These are phyloP conservation scores for Rhagonycha lutea DNA, from an alignment of 2,888 invertebrate species.

Conservation along the genomic window DNA sequence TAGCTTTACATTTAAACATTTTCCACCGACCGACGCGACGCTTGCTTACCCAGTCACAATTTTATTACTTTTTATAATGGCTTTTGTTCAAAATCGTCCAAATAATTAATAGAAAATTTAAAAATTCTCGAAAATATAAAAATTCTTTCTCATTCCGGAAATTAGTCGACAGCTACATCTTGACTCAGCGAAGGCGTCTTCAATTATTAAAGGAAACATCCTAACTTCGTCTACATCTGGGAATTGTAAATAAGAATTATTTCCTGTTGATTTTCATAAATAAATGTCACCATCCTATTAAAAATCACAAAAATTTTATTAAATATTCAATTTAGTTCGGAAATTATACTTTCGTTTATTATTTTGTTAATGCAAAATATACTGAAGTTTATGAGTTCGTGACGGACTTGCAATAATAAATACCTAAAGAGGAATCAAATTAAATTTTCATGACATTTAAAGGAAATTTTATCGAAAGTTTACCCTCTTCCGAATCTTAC, in stretches of 20 bases:
- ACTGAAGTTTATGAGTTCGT: neutral
- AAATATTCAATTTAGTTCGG: neutral
- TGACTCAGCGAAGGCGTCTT: constrained; percentile 34
- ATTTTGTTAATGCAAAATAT: neutral
- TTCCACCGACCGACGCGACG: neutral
- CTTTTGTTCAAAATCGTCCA: neutral
- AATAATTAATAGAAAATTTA: constrained; percentile 26
- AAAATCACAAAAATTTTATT: constrained; percentile 1
- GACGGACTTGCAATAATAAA: neutral
- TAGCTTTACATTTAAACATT: neutral
- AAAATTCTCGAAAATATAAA: constrained; percentile 35
- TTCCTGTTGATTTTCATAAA: constrained; percentile 40
- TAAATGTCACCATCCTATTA: constrained; percentile 20
- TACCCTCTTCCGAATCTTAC: neutral
- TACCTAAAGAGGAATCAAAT: neutral
- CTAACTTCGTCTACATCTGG: constrained; percentile 33
- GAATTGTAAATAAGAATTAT: constrained; percentile 44
- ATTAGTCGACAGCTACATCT: constrained; percentile 35
- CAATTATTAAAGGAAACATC: constrained; percentile 36
- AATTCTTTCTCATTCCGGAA: constrained; percentile 38
- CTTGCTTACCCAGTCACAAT: neutral
- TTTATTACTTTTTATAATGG: neutral
- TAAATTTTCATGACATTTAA: neutral
- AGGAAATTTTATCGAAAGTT: neutral
- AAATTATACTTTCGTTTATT: neutral